Evolutionary conservation across 2,113 vertebrate species (phyloP), one percentile per base, ranked within the genome.

Genomic region (Dipodomys stephensi): DNA sequence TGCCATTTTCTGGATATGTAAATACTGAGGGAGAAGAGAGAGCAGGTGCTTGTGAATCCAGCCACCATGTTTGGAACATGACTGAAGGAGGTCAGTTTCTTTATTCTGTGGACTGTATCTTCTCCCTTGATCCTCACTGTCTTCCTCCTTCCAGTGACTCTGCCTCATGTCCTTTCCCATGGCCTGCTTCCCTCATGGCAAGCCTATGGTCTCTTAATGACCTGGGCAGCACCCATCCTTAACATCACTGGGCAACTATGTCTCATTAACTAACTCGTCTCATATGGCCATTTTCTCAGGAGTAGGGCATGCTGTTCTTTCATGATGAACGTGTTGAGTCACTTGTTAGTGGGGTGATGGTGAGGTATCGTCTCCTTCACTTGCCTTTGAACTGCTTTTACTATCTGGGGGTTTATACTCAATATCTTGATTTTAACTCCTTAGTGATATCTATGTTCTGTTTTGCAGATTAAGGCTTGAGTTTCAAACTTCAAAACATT

Each of bases 1-100:
- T 98, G 94, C 99, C 99, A 0, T 99, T 99, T 98, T 99, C 99
- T 2, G 99, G 97, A 60, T 98, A 98, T 16, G 98, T 98, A 97
- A 99, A 99, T 96, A 99, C 99, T 99, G 96, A n/a, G 92, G 95
- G 96, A 97, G 53, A 83, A 95, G 94, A 98, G 95, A 93, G 97
- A 97, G 94, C 11, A 91, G 27, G 28, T 44, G 32, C 25, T 89
- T 84, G 65, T 16, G 84, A 84, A 83, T 62, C 25, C 68, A 15
- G 65, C 46, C 13, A 22, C 16, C n/a, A 13, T 2, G 27, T 10
- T 76, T 86, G 6, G 23, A 83, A 78, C 64, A 67, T 1, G 4
- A 27, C 8, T 28, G 25, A 64, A 79, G 68, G n/a, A 7, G 25
- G 15, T 7, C 25, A 12, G 5, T 87, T 74, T 77, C 62, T 79